Conservation (phyloP, 2,113 vertebrate species). For the Mixornis gularis region DNA sequence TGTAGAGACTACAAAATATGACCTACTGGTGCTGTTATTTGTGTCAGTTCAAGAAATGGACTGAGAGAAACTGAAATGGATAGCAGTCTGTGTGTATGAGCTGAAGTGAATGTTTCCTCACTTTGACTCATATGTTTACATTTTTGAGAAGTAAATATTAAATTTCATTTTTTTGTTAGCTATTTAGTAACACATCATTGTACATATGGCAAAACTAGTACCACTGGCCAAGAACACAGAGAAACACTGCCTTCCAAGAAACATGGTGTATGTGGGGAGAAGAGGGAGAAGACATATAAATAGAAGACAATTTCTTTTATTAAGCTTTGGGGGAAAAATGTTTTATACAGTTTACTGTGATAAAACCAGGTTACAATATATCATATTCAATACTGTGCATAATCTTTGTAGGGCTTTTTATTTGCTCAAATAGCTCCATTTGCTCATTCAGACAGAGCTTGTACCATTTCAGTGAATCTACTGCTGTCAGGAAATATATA, state of each 20-base stretch:
- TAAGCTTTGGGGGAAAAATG: background rate
- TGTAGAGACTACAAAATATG: background rate
- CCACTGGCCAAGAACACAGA: conserved; percentile 35
- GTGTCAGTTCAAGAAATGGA: background rate
- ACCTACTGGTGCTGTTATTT: background rate
- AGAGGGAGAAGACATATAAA: background rate
- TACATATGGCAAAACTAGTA: conserved; percentile 21
- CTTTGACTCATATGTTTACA: conserved; percentile 28
- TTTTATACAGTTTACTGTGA: background rate
- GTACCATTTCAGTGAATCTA: background rate
- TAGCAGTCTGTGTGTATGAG: background rate
- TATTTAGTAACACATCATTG: conserved; percentile 20
- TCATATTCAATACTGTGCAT: background rate
- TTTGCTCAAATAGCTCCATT: conserved; percentile 28
- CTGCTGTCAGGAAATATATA: background rate
- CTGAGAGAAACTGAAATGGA: background rate
- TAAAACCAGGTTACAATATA: conserved; percentile 4
- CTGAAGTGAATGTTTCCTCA: background rate
- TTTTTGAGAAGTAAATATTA: conserved; percentile 35
- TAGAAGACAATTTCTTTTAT: background rate
- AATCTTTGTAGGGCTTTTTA: conserved; percentile 26
- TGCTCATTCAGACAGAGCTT: conserved; percentile 30
- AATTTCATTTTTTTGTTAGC: background rate
- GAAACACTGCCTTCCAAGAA: background rate
- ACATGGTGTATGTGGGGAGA: background rate